A percentile compares a stretch with the other conserved stretches of the same genome.
Evolutionary conservation across 2,113 vertebrate species (phyloP).

Genomic region (Columba janthina): DNA sequence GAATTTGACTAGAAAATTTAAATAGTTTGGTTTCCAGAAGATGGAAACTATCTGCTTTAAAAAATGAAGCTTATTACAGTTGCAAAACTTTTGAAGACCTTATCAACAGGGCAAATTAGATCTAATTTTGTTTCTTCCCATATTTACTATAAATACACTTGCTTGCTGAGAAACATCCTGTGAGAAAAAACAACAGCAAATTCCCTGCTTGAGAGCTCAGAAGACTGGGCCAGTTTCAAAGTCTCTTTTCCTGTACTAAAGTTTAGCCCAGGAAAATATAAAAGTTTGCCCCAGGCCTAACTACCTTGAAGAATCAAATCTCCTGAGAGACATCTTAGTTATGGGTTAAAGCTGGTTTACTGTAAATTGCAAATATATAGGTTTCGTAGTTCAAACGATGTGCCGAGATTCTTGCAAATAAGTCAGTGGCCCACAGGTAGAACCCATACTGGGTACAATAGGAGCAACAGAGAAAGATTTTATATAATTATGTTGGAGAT

Average conservation of each 20-base stretch:
- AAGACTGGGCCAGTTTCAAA: background rate
- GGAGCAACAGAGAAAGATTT: background rate
- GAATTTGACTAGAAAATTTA: background rate
- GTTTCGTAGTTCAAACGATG: background rate
- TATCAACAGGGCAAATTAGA: background rate
- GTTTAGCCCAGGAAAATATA: background rate
- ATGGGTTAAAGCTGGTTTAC: background rate
- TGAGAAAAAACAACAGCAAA: constrained; percentile 10
- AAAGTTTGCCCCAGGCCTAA: background rate
- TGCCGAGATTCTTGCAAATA: background rate
- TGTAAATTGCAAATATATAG: background rate
- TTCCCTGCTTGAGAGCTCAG: background rate
- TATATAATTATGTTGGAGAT: background rate
- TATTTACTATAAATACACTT: constrained; percentile 35
- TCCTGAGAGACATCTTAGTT: background rate
- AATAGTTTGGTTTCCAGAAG: background rate
- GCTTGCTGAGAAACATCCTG: constrained; percentile 33
- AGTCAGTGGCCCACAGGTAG: background rate
- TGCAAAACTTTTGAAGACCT: background rate
- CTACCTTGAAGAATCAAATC: background rate
- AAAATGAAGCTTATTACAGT: background rate
- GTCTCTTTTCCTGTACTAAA: background rate
- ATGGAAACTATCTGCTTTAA: background rate
- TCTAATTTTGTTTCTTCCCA: background rate
- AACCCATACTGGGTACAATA: background rate